Conservation (phyloP, 2,113 vertebrate genomes). For the Odontophorus gujanensis region DNA sequence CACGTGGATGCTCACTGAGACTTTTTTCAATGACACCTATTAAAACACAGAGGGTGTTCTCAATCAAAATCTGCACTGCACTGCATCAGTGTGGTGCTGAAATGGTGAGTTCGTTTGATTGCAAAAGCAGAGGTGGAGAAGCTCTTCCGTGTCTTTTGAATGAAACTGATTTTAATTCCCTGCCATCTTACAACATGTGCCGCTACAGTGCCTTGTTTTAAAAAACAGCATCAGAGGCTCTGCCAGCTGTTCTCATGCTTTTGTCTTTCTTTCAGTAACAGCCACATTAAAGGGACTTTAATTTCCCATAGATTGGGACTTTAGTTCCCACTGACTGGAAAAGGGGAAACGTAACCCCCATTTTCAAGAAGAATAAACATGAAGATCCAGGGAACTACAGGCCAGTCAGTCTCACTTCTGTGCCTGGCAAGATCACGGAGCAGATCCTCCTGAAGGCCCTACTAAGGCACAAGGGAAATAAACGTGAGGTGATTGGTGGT, state of each 20-base stretch:
- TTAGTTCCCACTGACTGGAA: too few species aligned
- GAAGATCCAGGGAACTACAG: too few species aligned
- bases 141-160: not conserved
- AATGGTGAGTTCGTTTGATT: not conserved
- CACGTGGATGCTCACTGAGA: conserved; percentile 20
- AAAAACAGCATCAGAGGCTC: not conserved
- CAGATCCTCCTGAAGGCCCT: too few species aligned
- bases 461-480: too few species aligned
- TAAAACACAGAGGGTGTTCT: conserved; percentile 37
- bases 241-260: not conserved
- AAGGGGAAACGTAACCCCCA: too few species aligned
- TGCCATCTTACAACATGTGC: not conserved
- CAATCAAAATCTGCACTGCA: not conserved
- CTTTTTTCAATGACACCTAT: conserved; percentile 22
- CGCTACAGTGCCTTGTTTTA: not conserved
- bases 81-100: conserved; percentile 21
- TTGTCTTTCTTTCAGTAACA: not conserved
- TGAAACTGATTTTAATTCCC: conserved; percentile 57
- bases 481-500: too few species aligned
- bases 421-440: too few species aligned
- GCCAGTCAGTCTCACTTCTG: too few species aligned
- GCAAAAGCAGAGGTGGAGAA: conserved; percentile 4
- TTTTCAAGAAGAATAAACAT: too few species aligned
- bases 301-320: too few species aligned
- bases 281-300: not conserved